These are phyloP conservation scores for Addax nasomaculatus DNA, from an alignment of 2,113 vertebrate genomes.

Conservation along the genomic window DNA sequence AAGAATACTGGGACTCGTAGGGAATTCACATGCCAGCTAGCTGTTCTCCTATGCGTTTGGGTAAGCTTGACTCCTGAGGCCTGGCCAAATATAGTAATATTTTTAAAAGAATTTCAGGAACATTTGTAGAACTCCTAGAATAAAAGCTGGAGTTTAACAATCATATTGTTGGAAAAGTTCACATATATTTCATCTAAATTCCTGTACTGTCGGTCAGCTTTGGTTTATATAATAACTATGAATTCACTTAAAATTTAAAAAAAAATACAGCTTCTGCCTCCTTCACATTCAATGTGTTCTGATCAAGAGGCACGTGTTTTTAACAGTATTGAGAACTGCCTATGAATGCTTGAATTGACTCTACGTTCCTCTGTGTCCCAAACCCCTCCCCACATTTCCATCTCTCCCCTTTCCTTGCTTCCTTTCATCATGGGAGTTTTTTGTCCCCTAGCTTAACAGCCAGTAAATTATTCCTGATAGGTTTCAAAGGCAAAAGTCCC, in stretches of 20 bases:
- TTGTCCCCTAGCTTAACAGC: background rate
- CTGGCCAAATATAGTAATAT: background rate
- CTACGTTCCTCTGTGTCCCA: background rate
- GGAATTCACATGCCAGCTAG: background rate
- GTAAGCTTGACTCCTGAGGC: background rate
- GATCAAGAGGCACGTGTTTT: background rate
- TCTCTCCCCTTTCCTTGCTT: background rate
- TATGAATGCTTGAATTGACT: background rate
- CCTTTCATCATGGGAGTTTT: background rate
- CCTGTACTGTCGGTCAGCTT: background rate
- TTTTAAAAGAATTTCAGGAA: conserved; percentile 15
- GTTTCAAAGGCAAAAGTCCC: conserved; percentile 17
- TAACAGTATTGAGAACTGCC: background rate
- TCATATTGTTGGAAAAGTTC: background rate
- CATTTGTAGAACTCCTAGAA: background rate
- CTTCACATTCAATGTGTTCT: background rate
- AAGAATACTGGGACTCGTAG: background rate
- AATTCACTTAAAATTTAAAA: conserved; percentile 1
- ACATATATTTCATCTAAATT: background rate
- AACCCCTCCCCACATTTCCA: fast-evolving
- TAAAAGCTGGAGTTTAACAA: background rate
- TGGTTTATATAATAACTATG: background rate
- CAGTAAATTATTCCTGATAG: conserved; percentile 39
- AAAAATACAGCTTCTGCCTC: background rate
- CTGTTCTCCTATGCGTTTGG: background rate